Evolutionary conservation across 2,113 vertebrate species (phyloP).

Genomic region (Lichenostomus cassidix): DNA sequence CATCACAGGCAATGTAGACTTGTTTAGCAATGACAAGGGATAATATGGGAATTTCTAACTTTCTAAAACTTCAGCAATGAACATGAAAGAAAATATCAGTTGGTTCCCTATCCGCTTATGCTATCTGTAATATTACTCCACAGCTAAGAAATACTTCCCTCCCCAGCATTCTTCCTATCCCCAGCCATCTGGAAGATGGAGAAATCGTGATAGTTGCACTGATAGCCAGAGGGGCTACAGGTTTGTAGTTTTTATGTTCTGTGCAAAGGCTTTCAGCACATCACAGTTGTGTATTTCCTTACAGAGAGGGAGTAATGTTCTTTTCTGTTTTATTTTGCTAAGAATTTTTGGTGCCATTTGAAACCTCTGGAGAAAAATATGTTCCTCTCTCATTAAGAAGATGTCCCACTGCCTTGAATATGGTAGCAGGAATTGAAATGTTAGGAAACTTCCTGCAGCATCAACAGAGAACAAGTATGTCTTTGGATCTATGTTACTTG

Average conservation of each 20-base stretch:
- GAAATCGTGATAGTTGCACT: not conserved
- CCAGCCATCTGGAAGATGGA: not conserved
- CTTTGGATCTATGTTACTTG: not conserved
- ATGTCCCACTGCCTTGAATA: not conserved
- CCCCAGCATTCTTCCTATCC: not conserved
- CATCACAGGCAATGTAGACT: rapidly evolving
- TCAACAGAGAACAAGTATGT: not conserved
- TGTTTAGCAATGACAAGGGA: not conserved
- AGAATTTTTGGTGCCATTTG: not conserved
- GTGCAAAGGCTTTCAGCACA: not conserved
- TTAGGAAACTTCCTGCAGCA: not conserved
- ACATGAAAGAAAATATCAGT: not conserved
- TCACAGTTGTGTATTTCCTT: not conserved
- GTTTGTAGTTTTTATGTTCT: not conserved
- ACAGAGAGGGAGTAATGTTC: not conserved
- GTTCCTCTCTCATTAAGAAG: not conserved
- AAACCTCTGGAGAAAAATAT: not conserved
- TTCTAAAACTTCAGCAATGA: not conserved
- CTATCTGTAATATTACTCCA: not conserved
- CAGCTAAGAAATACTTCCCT: not conserved
- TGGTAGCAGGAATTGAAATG: not conserved
- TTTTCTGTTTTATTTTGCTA: not conserved
- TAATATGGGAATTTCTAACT: not conserved
- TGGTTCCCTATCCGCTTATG: not conserved
- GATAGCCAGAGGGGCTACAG: not conserved